Evolutionary conservation across 2,113 vertebrate species (phyloP), one percentile per base, ranked within the genome.

Genomic region (Elephas maximus): DNA sequence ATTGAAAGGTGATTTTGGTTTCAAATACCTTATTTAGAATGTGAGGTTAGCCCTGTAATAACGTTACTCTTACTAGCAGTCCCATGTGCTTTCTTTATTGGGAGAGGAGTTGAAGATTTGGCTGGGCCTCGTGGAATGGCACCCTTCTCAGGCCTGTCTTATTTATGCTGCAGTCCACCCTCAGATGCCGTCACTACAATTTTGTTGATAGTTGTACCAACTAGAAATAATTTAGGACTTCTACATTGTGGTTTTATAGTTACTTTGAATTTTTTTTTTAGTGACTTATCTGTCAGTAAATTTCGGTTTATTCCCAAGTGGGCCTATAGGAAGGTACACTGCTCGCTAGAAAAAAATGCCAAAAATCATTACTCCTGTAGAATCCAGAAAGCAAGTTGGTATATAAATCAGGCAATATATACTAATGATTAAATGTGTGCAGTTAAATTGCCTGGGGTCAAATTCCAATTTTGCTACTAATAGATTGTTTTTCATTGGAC

Each of bases 231-330:
- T 53, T 89, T 91, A 53, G 33, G 89, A 30, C 18, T 45, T 78
- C 45, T 4, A 11, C 45, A 8, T 60, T 95, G 78, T 33, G 26
- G 76, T 45, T 94, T 83, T 51, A 90, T 90, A 90, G 44, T 83
- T 93, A 79, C 41, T 89, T 82, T 44, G 26, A 5, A 88, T 20
- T 90, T 81, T 71, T 5, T 17, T 37, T 37, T 37, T 37, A 37
- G 37, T 37, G 37, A 37, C 37, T 37, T 37, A 37, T 37, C 37
- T 62, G 41, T 83, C 69, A 92, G 82, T 76, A 89, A 78, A 86
- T 82, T 91, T 53, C 6, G 8, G 6, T 63, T 91, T 96, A 62
- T 89, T 93, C 93, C 67, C 69, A 86, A 96, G 30, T 23, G 23
- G 24, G 17, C 3, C n/a, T 37, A 51, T 60, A 93, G 37, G 57